phyloP scores from a whole-genome alignment of 1,140 invertebrate genomes.

The Fopius arisanus region DNA sequence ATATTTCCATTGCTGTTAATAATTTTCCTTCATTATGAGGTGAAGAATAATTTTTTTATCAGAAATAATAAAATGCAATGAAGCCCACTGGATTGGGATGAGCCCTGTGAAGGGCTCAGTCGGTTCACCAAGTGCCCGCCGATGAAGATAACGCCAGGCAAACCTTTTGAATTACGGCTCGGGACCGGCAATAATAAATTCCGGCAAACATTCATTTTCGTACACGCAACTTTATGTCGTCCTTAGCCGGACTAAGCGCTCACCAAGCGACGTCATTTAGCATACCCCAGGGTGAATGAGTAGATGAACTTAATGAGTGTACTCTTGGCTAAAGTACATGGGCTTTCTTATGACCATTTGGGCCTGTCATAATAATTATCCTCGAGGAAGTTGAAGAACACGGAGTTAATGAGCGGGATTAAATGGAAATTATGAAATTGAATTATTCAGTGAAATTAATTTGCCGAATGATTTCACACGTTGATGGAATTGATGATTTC shows the following conservation, averaged over 20 bases:
- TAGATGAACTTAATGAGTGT: neutral
- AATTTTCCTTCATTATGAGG: no score
- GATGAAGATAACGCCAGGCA: slow-evolving; percentile 64
- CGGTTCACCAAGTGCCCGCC: slow-evolving; percentile 41
- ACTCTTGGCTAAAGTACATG: slow-evolving; percentile 36
- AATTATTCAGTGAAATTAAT: no score
- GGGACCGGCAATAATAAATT: slow-evolving; percentile 63
- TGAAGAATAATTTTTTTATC: no score
- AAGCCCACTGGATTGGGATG: neutral
- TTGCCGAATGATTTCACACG: no score
- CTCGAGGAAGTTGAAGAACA: neutral
- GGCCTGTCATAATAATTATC: neutral
- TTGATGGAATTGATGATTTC: no score
- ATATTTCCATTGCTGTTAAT: neutral
- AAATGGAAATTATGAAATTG: neutral
- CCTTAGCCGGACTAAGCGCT: slow-evolving; percentile 60
- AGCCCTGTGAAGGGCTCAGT: slow-evolving; percentile 18
- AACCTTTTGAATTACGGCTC: slow-evolving; percentile 61
- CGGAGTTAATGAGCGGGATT: no score
- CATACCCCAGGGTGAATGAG: slow-evolving; percentile 45
- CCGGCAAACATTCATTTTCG: slow-evolving; percentile 65
- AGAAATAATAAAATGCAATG: neutral
- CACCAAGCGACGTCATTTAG: slow-evolving; percentile 60
- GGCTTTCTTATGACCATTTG: slow-evolving; percentile 27
- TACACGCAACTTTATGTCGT: slow-evolving; percentile 64